Evolutionary conservation across 2,888 invertebrate genomes (phyloP), one percentile per base, ranked within the genome.

Genomic region (Thecocarcelia acutangulata): DNA sequence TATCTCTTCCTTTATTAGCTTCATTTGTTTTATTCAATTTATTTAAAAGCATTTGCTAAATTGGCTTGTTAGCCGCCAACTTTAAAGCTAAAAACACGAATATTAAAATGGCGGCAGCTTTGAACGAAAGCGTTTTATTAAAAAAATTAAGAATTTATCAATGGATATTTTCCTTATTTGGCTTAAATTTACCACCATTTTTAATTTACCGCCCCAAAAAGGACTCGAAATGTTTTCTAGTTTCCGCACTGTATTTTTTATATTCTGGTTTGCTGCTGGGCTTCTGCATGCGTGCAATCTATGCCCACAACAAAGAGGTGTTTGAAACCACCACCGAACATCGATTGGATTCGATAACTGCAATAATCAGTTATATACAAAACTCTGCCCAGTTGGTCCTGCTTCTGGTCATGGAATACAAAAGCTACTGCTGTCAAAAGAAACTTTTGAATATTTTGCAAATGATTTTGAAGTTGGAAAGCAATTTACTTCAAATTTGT

Each of bases 91-190:
- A 54, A 33, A 33, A 8, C 4, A 24, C 6, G 8, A 9, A 33
- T 3, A 9, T 28, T 56, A 17, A 9, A 13, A 69, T 69, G 69
- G 6, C 9, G 13, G 52, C 3, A 17, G 5, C 15, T 9, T n/a
- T 69, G 19, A 44, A 13, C 15, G 19, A 64, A 1, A 46, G 69
- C 33, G 12, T 46, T 69, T 48, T 69, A 6, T 37, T 69, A 2
- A 69, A 69, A 15, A 21, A 58, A 5, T 17, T 76, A 19, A 59
- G 59, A 61, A 15, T 59, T 0, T 76, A 76, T 52, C 68, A 76
- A 37, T 76, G 68, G 59, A 42, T 76, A 13, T 68, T 76, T 68
- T 6, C 44, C 1, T 28, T 59, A 21, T 76, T 52, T 33, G 75
- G 68, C 13, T 21, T 76, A 15, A 68, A 68, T 37, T 52, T 59